Percentiles rank a stretch among this genome's conserved stretches.
Evolutionary conservation across 2,888 invertebrate genomes (phyloP).

Genomic region (Stenchaetothrips biformis): DNA sequence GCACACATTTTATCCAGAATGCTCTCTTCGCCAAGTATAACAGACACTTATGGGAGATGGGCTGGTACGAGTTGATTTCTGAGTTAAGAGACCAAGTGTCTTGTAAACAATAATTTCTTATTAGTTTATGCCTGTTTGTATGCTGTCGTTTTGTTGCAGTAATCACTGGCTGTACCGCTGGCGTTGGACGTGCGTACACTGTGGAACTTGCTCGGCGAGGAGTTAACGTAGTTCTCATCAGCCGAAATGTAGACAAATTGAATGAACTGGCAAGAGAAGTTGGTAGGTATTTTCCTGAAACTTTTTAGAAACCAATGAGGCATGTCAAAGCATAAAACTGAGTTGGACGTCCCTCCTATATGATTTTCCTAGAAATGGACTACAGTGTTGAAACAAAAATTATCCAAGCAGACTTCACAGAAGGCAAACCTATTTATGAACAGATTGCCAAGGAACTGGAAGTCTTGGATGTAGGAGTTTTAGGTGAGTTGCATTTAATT

Average conservation of each 20-base stretch:
- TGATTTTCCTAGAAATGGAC: neutral
- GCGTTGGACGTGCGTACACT: neutral
- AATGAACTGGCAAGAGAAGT: constrained; percentile 1
- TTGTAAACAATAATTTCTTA: neutral
- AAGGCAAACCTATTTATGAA: neutral
- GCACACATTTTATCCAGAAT: constrained; percentile 8
- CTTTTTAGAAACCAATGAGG: neutral
- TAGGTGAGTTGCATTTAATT: neutral
- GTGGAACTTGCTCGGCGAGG: neutral
- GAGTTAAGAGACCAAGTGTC: neutral
- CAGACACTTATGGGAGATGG: constrained; percentile 2
- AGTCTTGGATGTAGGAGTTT: neutral
- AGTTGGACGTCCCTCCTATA: no score
- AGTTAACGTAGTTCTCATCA: constrained; percentile 8
- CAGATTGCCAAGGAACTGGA: neutral
- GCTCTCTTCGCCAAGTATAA: neutral
- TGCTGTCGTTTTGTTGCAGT: neutral
- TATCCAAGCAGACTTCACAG: neutral
- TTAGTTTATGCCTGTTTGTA: neutral
- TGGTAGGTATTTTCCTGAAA: neutral
- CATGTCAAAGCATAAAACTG: no score
- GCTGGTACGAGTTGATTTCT: neutral
- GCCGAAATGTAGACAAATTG: constrained; percentile 1
- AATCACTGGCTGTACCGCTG: neutral
- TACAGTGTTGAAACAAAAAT: constrained; percentile 12